phyloP scores from a whole-genome alignment of 1,140 invertebrate genomes.

The Sinella curviseta region DNA sequence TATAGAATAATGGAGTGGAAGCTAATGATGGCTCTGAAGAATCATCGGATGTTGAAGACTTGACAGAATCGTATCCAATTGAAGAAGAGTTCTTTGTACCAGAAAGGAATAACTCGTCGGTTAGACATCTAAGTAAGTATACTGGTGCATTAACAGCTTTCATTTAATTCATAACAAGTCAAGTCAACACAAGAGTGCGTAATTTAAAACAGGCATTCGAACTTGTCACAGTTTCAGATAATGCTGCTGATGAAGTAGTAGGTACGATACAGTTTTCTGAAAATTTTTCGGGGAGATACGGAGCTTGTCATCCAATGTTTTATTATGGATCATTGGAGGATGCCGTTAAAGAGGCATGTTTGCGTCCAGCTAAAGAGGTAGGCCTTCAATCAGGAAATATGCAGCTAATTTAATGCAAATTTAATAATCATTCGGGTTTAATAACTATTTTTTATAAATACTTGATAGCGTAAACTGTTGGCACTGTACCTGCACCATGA shows the following conservation, averaged over 20 bases:
- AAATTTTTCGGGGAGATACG: slow-evolving; percentile 79
- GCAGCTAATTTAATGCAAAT: too few relatives aligned
- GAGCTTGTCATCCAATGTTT: slow-evolving; percentile 81
- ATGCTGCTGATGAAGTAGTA: slow-evolving; percentile 78
- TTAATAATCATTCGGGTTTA: slow-evolving; percentile 24
- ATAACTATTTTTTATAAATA: slow-evolving; percentile 28
- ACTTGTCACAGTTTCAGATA: slow-evolving; percentile 73
- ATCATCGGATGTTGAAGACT: slow-evolving; percentile 48
- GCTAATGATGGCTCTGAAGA: slow-evolving; percentile 35
- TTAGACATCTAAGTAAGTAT: slow-evolving; percentile 42
- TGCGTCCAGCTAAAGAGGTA: slow-evolving; percentile 84
- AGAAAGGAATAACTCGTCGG: slow-evolving; percentile 36
- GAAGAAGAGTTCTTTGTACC: slow-evolving; percentile 45
- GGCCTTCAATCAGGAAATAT: slow-evolving; percentile 49
- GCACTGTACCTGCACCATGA: slow-evolving; percentile 94
- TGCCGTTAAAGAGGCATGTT: slow-evolving; percentile 82
- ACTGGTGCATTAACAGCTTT: too few relatives aligned
- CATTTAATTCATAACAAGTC: neutral
- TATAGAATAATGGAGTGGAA: neutral
- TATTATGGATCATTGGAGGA: slow-evolving; percentile 86
- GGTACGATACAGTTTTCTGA: slow-evolving; percentile 83
- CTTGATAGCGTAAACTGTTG: slow-evolving; percentile 84
- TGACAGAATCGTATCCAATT: slow-evolving; percentile 45
- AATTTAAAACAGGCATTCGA: neutral
- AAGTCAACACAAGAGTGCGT: neutral